phyloP scores from a whole-genome alignment of 2,888 invertebrate genomes.

The Dione juno region DNA sequence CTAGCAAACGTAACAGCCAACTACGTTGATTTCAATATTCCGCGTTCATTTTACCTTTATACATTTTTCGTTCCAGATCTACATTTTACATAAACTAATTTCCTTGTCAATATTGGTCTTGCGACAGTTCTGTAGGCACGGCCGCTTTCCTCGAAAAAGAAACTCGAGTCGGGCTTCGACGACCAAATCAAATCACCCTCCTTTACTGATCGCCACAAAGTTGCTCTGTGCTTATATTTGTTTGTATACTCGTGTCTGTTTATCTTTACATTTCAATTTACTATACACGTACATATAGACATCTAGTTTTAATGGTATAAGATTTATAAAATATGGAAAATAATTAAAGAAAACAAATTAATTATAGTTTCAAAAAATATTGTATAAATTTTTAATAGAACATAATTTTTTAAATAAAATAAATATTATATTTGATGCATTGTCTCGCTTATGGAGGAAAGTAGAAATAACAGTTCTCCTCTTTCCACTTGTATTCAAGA shows the following conservation, averaged over 20 bases:
- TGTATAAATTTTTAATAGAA: no score
- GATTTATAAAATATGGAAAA: no score
- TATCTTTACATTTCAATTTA: neutral
- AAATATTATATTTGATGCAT: no score
- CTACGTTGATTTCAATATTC: constrained; percentile 70
- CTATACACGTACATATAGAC: no score
- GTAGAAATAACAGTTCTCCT: no score
- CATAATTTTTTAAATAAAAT: no score
- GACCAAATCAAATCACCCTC: constrained; percentile 81
- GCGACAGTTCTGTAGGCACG: constrained; percentile 79
- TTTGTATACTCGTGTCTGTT: constrained; percentile 23
- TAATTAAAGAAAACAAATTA: no score
- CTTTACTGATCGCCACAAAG: constrained; percentile 76
- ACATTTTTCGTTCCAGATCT: constrained; percentile 80
- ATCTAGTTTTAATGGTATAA: no score
- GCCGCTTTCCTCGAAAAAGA: constrained; percentile 74
- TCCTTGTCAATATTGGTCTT: constrained; percentile 82
- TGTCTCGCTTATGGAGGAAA: no score
- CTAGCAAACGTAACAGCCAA: constrained; percentile 57
- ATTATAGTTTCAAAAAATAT: no score
- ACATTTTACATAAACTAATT: constrained; percentile 84
- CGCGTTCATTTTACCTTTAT: constrained; percentile 62
- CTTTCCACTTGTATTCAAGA: no score
- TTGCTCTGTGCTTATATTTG: constrained; percentile 71
- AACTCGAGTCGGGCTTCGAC: constrained; percentile 71